phyloP scores from a whole-genome alignment of 2,797 vertebrate genomes.

The Acipenser transmontanus region DNA sequence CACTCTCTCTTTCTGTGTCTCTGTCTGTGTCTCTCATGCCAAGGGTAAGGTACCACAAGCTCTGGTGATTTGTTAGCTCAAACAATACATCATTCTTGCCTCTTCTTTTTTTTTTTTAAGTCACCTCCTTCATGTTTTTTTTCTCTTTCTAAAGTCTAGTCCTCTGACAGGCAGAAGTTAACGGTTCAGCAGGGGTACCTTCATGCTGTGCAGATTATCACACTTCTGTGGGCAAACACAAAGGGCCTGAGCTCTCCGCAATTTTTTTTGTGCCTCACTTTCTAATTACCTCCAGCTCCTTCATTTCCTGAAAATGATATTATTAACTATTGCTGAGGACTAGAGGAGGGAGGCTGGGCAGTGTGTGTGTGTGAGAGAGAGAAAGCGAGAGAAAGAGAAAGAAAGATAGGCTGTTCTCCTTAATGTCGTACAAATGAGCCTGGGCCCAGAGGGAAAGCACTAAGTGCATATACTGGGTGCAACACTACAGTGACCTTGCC shows the following conservation, averaged over 20 bases:
- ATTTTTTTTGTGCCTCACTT: not conserved
- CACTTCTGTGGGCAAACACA: not conserved
- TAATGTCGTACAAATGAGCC: not conserved
- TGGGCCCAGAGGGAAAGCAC: not conserved
- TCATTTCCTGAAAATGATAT: not conserved
- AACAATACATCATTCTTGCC: conserved; percentile 4
- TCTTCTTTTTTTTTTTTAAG: not conserved
- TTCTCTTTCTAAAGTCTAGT: not conserved
- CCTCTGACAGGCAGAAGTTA: conserved; percentile 3
- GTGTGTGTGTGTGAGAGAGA: not conserved
- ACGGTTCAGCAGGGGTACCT: not conserved
- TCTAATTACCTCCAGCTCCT: not conserved
- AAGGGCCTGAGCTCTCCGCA: not conserved
- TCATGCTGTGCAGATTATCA: not conserved
- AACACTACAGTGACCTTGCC: not conserved
- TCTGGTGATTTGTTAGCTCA: conserved; percentile 8
- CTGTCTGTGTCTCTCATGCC: conserved; percentile 2
- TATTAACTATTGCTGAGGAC: not conserved
- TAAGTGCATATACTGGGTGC: not conserved
- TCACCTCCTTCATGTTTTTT: not conserved
- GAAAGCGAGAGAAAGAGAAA: not conserved
- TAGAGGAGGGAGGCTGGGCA: no score
- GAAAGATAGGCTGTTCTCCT: not conserved
- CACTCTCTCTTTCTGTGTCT: not conserved
- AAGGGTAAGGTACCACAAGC: conserved; percentile 9